Conservation (phyloP, 2,888 invertebrate genomes). For the Ectemnius lituratus region DNA sequence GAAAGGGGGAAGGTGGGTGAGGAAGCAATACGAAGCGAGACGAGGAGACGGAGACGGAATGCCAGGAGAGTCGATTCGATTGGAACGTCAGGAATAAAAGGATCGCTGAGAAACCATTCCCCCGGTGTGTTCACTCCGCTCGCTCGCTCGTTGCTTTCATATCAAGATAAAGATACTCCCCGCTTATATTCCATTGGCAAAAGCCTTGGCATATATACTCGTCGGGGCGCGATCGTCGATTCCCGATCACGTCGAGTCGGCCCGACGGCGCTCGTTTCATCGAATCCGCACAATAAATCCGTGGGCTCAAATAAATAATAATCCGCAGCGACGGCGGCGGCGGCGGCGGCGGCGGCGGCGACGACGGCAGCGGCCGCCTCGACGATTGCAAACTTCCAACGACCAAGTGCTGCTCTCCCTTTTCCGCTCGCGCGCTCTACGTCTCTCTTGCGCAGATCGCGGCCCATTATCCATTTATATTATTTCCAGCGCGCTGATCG, state of each 20-base stretch:
- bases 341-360: background rate
- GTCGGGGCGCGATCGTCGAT: slow-evolving; percentile 31
- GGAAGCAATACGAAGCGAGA: background rate
- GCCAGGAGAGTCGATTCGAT: slow-evolving; percentile 1
- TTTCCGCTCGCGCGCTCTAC: slow-evolving; percentile 2
- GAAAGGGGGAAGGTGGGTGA: background rate
- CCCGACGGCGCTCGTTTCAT: slow-evolving; percentile 28
- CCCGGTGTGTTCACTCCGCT: background rate
- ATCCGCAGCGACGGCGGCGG: background rate
- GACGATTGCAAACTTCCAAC: too few relatives aligned
- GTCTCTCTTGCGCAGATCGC: slow-evolving; percentile 4
- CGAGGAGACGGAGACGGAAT: slow-evolving; percentile 1
- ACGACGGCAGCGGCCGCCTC: slow-evolving; percentile 4
- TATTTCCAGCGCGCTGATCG: slow-evolving; percentile 53
- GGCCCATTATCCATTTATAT: slow-evolving; percentile 59
- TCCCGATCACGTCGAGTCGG: slow-evolving; percentile 33
- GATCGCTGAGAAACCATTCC: slow-evolving; percentile 11
- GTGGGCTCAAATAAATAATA: slow-evolving; percentile 10
- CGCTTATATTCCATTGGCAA: slow-evolving; percentile 15
- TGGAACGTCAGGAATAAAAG: slow-evolving; percentile 10
- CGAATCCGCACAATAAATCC: slow-evolving; percentile 28
- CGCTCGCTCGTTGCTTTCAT: slow-evolving; percentile 17
- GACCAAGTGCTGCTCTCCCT: background rate
- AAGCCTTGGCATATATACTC: slow-evolving; percentile 42
- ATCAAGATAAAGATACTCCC: slow-evolving; percentile 11